Evolutionary conservation across 2,888 invertebrate genomes (phyloP).

Genomic region (Tricholauxania praeusta): DNA sequence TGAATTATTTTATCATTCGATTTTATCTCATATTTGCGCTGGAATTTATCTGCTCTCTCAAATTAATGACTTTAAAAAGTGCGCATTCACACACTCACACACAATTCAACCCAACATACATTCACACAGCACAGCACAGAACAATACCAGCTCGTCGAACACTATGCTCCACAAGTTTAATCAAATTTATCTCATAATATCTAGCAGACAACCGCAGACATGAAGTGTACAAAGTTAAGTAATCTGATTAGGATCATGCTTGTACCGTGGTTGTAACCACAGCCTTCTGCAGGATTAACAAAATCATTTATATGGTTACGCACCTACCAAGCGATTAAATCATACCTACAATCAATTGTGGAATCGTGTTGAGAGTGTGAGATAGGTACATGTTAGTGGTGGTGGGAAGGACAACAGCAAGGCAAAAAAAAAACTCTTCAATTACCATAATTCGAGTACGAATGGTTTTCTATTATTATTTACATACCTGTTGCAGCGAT

Average conservation of each 20-base stretch:
- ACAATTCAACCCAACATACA: neutral
- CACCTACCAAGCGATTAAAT: neutral
- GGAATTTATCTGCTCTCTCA: neutral
- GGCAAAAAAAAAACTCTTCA: conserved; percentile 9
- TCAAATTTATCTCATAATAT: conserved; percentile 64
- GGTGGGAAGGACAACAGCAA: neutral
- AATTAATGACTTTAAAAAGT: conserved; percentile 14
- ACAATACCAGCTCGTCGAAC: no score
- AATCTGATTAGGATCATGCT: conserved; percentile 63
- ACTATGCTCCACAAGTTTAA: conserved; percentile 57
- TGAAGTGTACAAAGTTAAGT: conserved; percentile 60
- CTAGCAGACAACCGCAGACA: conserved; percentile 58
- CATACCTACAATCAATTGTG: neutral
- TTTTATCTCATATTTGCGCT: neutral
- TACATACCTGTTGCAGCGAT: conserved; percentile 68
- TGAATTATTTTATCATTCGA: conserved; percentile 23
- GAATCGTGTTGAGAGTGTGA: neutral
- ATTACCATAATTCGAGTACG: conserved; percentile 37
- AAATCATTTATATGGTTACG: neutral
- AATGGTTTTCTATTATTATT: conserved; percentile 57
- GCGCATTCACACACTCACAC: conserved; percentile 12
- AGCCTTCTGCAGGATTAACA: neutral
- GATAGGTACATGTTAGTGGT: neutral
- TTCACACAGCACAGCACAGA: neutral
- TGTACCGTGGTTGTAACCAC: conserved; percentile 30